Evolutionary conservation across 2,797 vertebrate genomes (phyloP).

Genomic region (Limosa lapponica): DNA sequence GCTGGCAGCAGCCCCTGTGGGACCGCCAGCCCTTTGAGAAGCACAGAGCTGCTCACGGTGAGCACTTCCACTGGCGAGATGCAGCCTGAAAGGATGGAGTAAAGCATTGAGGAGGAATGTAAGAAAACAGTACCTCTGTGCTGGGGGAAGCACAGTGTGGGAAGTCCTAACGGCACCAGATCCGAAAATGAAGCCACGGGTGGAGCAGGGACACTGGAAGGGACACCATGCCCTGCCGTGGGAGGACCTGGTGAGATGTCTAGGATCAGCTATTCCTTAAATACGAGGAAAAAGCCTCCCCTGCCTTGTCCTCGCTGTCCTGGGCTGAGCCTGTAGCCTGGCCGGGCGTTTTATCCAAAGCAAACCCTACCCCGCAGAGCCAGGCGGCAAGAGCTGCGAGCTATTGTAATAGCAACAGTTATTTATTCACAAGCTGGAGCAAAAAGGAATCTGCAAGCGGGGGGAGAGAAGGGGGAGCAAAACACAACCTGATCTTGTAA

Average conservation of each 20-base stretch:
- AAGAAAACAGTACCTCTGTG: not conserved
- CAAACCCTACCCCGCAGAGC: not conserved
- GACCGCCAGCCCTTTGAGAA: not conserved
- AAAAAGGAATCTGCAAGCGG: slow-evolving; percentile 1
- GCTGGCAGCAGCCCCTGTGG: not conserved
- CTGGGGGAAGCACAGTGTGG: not conserved
- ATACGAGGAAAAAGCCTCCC: not conserved
- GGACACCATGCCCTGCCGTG: not conserved
- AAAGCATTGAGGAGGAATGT: not conserved
- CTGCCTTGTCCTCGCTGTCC: not conserved
- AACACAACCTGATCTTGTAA: slow-evolving; percentile 45
- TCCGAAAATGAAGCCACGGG: not conserved
- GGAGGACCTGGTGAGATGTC: not conserved
- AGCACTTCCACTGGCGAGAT: not conserved
- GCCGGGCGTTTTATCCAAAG: not conserved
- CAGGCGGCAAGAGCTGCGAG: not conserved
- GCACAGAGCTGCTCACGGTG: not conserved
- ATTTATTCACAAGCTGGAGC: slow-evolving; percentile 20
- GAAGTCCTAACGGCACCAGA: not conserved
- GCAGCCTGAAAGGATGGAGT: not conserved
- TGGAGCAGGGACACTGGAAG: not conserved
- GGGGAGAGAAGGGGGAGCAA: not conserved
- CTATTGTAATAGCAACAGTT: not conserved
- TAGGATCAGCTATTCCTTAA: not conserved
- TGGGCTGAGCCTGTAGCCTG: not conserved